Base-by-base conservation (phyloP, 1,140 invertebrate species). In the Drosophila fuyamai region DNA sequence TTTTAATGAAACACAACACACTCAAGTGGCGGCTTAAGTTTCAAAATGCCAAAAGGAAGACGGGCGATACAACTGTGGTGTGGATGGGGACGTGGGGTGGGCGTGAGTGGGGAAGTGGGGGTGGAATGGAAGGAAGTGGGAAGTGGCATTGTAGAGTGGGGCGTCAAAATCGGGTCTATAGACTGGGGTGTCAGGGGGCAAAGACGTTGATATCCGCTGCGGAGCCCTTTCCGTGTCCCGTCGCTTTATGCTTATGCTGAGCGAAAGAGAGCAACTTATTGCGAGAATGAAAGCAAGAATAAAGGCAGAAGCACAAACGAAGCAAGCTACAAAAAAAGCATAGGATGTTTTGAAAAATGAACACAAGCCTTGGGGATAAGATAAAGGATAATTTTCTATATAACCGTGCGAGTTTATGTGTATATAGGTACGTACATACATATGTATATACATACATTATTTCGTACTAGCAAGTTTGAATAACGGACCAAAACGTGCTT, bases 1-100 rank as follows among this genome's bases (percentile, higher is more conserved):
- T 85, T 86, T 86, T 88, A 86, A 88, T 83, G 76, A 83, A 79
- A 86, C 84, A 72, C 82, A 82, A 81, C 81, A 81, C 81, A 81
- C 77, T 84, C 76, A 66, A 86, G 79, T 73, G 75, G 79, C 62
- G 76, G 79, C 82, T 88, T 82, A 81, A 79, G 83, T 88, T 88
- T 82, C 66, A 81, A 81, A 81, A 86, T 72, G 54, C 82, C 63
- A 62, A 70, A 79, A 83, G 72, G 76, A 84, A 83, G 79, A 68
- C 67, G 83, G 75, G 68, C 61, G 55, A 66, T 50, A 58, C 55
- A 58, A 54, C 65, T 78, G 38, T 44, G 62, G 48, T 48, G 56
- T 47, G 36, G 29, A 3, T 46, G 66, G 46, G 16, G 16, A n/a
- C 4, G 43, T 32, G 40, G n/a, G 29, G 18, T 9, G 46, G 43